Evolutionary conservation across 2,797 vertebrate species (phyloP), one percentile per base, ranked within the genome.

Genomic region (Miichthys miiuy): DNA sequence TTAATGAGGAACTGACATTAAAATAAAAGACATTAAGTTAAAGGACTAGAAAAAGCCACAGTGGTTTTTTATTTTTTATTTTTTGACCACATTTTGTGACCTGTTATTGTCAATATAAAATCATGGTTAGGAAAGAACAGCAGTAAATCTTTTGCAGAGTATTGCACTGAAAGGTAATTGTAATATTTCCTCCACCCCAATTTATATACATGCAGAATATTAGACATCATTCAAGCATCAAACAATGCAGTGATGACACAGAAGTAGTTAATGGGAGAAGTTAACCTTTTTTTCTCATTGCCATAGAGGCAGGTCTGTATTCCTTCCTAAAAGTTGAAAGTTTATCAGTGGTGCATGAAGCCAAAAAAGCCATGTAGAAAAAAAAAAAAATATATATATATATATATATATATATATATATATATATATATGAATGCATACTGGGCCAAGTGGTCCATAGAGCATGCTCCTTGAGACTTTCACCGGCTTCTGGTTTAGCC

Each of bases 1-100:
- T 85, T 88, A 88, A 86, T 80, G 79, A 83, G 67, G 65, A 64
- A 14, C 25, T 57, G 57, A 81, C 68, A 64, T 78, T 73, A 61
- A 77, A 77, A 74, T 85, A 81, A 76, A 80, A 76, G 12, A 60
- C 58, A 41, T 18, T 75, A 79, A 84, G 86, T 80, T 81, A 80
- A 81, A 82, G 63, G 72, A 61, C 41, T 11, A 11, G 30, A 68
- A 79, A 86, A 85, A 82, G 68, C 81, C 73, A 47, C 34, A 48
- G 17, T 50, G 41, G 23, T 66, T 64, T 25, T 7, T 52, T 48
- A 44, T 44, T 55, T 10, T 34, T 23, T 34, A 50, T 50, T 51
- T 51, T 6, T 11, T 34, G 1, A 50, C 17, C 8, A n/a, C 20
- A 21, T 76, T 55, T 68, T 78, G 54, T 46, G n/a, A 41, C 46